phyloP scores from a whole-genome alignment of 2,113 vertebrate genomes.

The Phocoena sinus region DNA sequence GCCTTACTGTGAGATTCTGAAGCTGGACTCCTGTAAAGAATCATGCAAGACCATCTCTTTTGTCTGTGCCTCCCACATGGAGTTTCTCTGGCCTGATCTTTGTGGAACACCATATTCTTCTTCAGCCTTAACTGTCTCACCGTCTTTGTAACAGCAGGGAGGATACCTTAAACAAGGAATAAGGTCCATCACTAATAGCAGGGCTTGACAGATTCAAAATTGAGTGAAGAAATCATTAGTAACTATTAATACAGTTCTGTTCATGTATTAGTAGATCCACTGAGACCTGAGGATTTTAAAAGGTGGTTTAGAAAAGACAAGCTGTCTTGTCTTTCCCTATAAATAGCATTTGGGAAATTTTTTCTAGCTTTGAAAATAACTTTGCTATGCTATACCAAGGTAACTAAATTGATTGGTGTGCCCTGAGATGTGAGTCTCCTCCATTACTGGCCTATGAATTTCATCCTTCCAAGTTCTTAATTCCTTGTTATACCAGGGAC shows the following conservation, averaged over 20 bases:
- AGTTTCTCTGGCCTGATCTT: slow-evolving; percentile 40
- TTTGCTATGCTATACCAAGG: neutral
- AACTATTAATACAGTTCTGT: slow-evolving; percentile 35
- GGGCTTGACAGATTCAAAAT: neutral
- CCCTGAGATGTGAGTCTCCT: slow-evolving; percentile 54
- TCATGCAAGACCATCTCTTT: slow-evolving; percentile 20
- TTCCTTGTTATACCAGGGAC: slow-evolving; percentile 71
- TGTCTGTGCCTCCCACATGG: neutral
- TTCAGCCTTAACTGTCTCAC: neutral
- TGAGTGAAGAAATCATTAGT: slow-evolving; percentile 23
- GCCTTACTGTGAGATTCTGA: slow-evolving; percentile 38
- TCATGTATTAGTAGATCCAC: neutral
- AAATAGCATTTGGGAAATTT: slow-evolving; percentile 14
- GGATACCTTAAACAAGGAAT: slow-evolving; percentile 7
- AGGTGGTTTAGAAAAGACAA: slow-evolving; percentile 7
- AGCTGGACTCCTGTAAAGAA: neutral
- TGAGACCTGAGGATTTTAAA: slow-evolving; percentile 26
- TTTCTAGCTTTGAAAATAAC: slow-evolving; percentile 42
- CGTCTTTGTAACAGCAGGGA: neutral
- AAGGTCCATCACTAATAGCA: neutral
- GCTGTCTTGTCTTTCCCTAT: slow-evolving; percentile 10
- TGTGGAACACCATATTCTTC: slow-evolving; percentile 21
- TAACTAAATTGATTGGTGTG: slow-evolving; percentile 23
- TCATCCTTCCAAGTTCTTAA: slow-evolving; percentile 66
- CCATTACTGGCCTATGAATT: slow-evolving; percentile 51